Conservation (phyloP, 2,113 vertebrate genomes). For the Marmota monax region DNA sequence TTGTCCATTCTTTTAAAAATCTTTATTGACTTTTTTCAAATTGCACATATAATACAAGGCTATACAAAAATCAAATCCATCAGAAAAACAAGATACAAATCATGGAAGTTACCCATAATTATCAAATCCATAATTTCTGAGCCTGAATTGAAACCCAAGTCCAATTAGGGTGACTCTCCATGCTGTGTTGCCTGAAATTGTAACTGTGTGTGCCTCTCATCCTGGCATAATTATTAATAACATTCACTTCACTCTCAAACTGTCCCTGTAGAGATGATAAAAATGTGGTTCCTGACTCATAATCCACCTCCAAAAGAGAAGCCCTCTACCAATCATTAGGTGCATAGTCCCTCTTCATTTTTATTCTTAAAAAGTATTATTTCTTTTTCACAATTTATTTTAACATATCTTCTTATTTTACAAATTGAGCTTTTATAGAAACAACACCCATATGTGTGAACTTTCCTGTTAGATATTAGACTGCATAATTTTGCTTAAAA, state of each 20-base stretch:
- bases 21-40: constrained; percentile 5
- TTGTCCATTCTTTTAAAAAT: neutral
- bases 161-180: neutral
- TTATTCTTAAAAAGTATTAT: neutral
- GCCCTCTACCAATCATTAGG: neutral
- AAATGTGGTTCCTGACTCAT: neutral
- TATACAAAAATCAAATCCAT: constrained; percentile 28
- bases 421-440: constrained; percentile 25
- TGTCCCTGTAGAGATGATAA: neutral
- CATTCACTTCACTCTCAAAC: neutral
- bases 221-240: neutral
- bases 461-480: constrained; percentile 51
- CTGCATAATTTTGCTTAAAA: constrained; percentile 44
- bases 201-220: neutral
- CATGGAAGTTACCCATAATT: neutral
- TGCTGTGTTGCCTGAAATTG: neutral
- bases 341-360: neutral
- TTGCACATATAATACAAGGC: neutral
- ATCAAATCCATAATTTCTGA: constrained; percentile 3
- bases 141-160: neutral
- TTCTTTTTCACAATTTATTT: constrained; percentile 49
- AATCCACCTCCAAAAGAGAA: neutral
- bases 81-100: neutral
- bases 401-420: constrained; percentile 22
- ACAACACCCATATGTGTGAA: neutral